phyloP scores from a whole-genome alignment of 2,797 vertebrate species.

The Graptemys geographica region DNA sequence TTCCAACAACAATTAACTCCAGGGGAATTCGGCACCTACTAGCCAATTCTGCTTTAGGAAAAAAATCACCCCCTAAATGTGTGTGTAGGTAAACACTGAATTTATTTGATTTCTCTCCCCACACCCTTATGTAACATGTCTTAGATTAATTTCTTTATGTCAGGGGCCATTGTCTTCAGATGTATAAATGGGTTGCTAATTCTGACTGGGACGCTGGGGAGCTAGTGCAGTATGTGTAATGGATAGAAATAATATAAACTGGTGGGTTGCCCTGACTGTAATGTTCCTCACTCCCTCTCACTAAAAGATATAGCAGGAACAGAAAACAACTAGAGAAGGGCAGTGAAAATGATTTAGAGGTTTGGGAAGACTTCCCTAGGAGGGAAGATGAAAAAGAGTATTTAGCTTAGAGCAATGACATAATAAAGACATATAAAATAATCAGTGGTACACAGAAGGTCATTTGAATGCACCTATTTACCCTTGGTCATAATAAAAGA shows the following conservation, averaged over 20 bases:
- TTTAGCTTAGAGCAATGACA: background rate
- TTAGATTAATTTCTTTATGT: background rate
- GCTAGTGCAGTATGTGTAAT: background rate
- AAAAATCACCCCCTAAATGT: background rate
- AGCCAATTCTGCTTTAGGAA: background rate
- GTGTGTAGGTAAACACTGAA: accelerated
- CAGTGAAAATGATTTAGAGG: background rate
- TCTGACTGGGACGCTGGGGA: background rate
- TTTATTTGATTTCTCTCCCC: background rate
- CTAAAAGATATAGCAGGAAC: background rate
- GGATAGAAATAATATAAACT: background rate
- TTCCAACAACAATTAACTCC: background rate
- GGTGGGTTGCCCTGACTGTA: background rate
- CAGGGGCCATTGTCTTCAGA: accelerated
- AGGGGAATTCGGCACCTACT: background rate
- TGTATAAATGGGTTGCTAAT: background rate
- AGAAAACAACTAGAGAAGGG: background rate
- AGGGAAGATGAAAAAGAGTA: background rate
- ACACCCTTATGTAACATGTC: background rate
- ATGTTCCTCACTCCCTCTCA: background rate
- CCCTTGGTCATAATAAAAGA: background rate
- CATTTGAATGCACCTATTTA: background rate
- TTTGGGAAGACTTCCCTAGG: background rate
- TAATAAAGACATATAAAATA: background rate
- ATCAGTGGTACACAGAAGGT: background rate